Conservation (phyloP, 2,888 invertebrate genomes). For the Elegia similella region DNA sequence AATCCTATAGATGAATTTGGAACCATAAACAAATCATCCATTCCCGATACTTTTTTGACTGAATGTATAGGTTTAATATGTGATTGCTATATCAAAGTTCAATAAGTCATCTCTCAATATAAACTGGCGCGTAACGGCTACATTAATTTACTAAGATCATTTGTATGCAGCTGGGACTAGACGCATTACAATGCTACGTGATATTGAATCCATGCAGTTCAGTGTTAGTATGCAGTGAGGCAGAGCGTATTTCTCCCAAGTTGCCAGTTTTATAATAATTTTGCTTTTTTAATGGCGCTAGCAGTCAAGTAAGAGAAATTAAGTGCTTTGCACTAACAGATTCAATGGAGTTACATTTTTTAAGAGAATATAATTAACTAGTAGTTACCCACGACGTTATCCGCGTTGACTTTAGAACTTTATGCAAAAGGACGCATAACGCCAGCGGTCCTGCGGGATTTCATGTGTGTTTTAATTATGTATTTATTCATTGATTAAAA, state of each 20-base stretch:
- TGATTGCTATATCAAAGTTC: too few relatives aligned
- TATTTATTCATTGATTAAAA: too few relatives aligned
- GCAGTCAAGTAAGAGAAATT: neutral
- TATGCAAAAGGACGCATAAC: too few relatives aligned
- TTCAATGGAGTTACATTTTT: slow-evolving; percentile 2
- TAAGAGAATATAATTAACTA: too few relatives aligned
- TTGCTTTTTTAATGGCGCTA: slow-evolving; percentile 1
- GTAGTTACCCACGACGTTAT: too few relatives aligned
- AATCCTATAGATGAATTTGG: too few relatives aligned
- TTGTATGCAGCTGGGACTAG: slow-evolving; percentile 22
- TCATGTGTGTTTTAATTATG: too few relatives aligned
- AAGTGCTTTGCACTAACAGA: neutral
- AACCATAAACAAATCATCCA: too few relatives aligned
- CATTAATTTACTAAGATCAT: slow-evolving; percentile 20
- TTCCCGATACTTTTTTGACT: too few relatives aligned
- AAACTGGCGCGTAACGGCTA: slow-evolving; percentile 12
- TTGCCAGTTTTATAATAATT: slow-evolving; percentile 18
- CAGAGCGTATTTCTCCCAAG: slow-evolving; percentile 16
- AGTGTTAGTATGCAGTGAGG: slow-evolving; percentile 24
- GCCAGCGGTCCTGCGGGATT: too few relatives aligned
- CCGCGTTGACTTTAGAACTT: too few relatives aligned
- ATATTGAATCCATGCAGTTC: slow-evolving; percentile 19
- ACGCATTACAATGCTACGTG: slow-evolving; percentile 20
- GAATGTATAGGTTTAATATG: too few relatives aligned
- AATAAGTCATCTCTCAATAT: neutral